Percentiles rank a stretch among this genome's conserved stretches.
phyloP scores from a whole-genome alignment of 92 coral and sea anemone species.

The Heteractis magnifica region DNA sequence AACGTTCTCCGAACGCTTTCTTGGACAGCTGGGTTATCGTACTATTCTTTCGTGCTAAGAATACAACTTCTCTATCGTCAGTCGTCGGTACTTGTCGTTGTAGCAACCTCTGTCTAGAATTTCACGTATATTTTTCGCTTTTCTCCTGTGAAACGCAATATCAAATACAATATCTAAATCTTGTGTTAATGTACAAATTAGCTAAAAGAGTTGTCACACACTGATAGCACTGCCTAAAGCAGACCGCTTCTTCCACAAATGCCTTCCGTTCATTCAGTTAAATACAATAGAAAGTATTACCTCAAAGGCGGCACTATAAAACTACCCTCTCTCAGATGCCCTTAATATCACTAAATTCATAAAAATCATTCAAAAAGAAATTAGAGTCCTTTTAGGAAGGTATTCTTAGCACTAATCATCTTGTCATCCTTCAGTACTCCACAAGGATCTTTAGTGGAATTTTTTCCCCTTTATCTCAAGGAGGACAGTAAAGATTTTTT shows the following conservation, averaged over 20 bases:
- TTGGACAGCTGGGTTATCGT: not conserved
- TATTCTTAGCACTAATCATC: not conserved
- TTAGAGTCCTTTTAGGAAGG: not conserved
- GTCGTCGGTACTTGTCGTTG: not conserved
- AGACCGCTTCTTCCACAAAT: not conserved
- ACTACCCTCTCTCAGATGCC: not conserved
- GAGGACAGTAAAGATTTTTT: not conserved
- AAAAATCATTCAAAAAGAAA: not conserved
- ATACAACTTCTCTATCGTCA: not conserved
- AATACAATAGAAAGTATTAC: not conserved
- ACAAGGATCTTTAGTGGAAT: not conserved
- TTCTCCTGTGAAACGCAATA: not conserved
- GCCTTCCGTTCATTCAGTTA: not conserved
- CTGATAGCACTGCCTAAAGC: not conserved
- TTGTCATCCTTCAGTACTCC: not conserved
- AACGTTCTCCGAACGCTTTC: too few species aligned
- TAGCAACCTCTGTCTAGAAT: not conserved
- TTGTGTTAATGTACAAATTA: not conserved
- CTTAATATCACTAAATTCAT: not conserved
- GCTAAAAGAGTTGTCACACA: not conserved
- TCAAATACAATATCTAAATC: constrained; percentile 1
- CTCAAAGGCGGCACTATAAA: not conserved
- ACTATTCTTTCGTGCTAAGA: not conserved
- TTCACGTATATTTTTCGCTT: not conserved
- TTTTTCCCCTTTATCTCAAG: not conserved